phyloP scores from a whole-genome alignment of 2,113 vertebrate species.

The Oreocharis arfaki region DNA sequence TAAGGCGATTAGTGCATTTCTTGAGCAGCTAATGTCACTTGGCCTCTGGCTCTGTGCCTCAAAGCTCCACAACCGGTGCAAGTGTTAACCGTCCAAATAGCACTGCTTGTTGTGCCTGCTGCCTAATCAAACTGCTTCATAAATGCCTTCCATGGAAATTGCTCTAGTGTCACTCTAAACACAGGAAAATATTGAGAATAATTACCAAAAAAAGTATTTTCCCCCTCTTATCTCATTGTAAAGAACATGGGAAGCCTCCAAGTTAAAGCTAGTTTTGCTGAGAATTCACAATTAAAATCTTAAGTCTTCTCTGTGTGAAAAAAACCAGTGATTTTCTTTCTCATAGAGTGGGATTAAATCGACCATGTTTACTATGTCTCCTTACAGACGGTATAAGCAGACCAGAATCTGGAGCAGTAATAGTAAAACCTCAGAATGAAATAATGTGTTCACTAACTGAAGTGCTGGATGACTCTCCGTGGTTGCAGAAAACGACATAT shows the following conservation, averaged over 20 bases:
- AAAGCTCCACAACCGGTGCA: background rate
- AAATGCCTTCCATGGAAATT: background rate
- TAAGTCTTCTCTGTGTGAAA: slow-evolving; percentile 18
- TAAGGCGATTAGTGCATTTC: slow-evolving; percentile 23
- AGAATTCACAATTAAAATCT: slow-evolving; percentile 32
- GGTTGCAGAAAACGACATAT: slow-evolving; percentile 44
- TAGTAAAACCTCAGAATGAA: slow-evolving; percentile 42
- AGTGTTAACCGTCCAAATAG: background rate
- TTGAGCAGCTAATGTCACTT: slow-evolving; percentile 9
- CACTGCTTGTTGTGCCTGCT: background rate
- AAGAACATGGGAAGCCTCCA: background rate
- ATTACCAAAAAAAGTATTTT: background rate
- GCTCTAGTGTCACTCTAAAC: background rate
- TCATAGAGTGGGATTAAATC: background rate
- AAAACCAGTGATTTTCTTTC: slow-evolving; percentile 3
- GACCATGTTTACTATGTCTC: background rate
- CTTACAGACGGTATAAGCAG: background rate
- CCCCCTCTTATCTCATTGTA: background rate
- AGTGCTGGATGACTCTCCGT: slow-evolving; percentile 34
- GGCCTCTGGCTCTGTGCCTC: background rate
- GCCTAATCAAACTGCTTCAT: background rate
- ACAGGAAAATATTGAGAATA: background rate
- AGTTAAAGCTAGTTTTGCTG: background rate
- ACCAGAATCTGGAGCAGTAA: slow-evolving; percentile 11
- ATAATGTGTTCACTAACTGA: slow-evolving; percentile 26